Evolutionary conservation across 1,140 invertebrate genomes (phyloP).

Genomic region (Thaumatotibia leucotreta): DNA sequence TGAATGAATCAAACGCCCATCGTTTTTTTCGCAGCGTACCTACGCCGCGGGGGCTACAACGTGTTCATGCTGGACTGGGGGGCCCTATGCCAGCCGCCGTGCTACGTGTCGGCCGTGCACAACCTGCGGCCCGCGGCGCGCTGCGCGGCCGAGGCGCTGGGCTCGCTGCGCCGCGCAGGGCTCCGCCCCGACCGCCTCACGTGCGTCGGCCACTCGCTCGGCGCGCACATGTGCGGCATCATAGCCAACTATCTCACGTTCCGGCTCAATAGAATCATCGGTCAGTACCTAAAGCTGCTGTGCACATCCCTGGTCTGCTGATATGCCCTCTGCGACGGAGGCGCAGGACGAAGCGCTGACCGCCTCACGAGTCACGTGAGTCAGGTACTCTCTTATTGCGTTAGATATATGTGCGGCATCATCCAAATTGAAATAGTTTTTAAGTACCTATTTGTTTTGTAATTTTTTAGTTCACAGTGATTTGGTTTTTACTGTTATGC

Average conservation of each 20-base stretch:
- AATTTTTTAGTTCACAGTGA: too few species aligned
- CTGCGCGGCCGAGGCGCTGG: slow-evolving; percentile 80
- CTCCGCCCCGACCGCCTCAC: slow-evolving; percentile 79
- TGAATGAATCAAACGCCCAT: background rate
- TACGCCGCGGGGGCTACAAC: slow-evolving; percentile 84
- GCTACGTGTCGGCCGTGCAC: slow-evolving; percentile 83
- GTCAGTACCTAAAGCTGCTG: slow-evolving; percentile 29
- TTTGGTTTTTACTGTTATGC: too few species aligned
- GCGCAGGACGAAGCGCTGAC: too few species aligned
- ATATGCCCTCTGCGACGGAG: too few species aligned
- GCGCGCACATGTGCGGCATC: slow-evolving; percentile 85
- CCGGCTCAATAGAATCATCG: slow-evolving; percentile 63
- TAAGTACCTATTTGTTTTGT: too few species aligned
- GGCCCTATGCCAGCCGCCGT: slow-evolving; percentile 80
- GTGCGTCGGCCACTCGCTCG: slow-evolving; percentile 86
- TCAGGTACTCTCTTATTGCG: too few species aligned
- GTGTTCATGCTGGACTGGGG: slow-evolving; percentile 87
- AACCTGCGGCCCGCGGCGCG: slow-evolving; percentile 83
- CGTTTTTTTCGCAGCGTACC: slow-evolving; percentile 75
- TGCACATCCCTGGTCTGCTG: slow-evolving; percentile 29
- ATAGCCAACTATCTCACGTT: slow-evolving; percentile 78
- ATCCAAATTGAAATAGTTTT: too few species aligned
- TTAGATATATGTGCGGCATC: too few species aligned
- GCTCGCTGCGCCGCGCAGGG: slow-evolving; percentile 78
- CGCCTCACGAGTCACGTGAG: slow-evolving; percentile 29